phyloP scores from a whole-genome alignment of 2,888 invertebrate genomes.

The Drosophila peninsularis region DNA sequence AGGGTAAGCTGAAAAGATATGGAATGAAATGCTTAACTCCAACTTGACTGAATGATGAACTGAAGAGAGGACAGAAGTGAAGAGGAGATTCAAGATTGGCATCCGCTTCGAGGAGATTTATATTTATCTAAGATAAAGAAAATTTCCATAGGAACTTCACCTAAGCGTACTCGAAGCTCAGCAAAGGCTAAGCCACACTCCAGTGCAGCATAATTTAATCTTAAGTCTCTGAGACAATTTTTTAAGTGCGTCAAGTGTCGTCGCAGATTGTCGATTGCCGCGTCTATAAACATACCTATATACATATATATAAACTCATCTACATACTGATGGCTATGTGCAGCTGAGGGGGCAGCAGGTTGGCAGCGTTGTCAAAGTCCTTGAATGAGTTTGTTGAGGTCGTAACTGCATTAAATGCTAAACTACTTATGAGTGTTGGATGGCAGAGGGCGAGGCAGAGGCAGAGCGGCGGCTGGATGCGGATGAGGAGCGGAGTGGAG shows the following conservation, averaged over 20 bases:
- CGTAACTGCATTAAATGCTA: constrained; percentile 34
- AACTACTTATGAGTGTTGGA: constrained; percentile 28
- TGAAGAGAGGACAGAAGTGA: too few relatives aligned
- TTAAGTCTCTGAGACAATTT: constrained; percentile 4
- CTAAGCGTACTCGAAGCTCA: constrained; percentile 2
- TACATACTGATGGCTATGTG: constrained; percentile 18
- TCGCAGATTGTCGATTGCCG: constrained; percentile 24
- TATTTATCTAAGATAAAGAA: background rate
- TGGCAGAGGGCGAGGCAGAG: background rate
- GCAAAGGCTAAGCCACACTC: background rate
- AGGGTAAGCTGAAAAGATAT: background rate
- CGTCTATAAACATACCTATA: constrained; percentile 17
- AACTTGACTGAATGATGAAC: too few relatives aligned
- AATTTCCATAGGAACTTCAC: background rate
- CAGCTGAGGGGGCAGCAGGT: background rate
- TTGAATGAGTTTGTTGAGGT: constrained; percentile 19
- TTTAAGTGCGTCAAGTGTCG: constrained; percentile 34
- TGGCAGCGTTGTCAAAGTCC: constrained; percentile 4
- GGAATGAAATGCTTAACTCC: too few relatives aligned
- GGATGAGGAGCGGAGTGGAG: background rate
- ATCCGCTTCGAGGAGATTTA: background rate
- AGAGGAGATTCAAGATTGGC: too few relatives aligned
- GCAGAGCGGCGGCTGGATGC: background rate
- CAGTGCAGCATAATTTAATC: constrained; percentile 1
- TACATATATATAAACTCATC: constrained; percentile 10